phyloP scores from a whole-genome alignment of 2,113 vertebrate species.

The Plotosus lineatus region DNA sequence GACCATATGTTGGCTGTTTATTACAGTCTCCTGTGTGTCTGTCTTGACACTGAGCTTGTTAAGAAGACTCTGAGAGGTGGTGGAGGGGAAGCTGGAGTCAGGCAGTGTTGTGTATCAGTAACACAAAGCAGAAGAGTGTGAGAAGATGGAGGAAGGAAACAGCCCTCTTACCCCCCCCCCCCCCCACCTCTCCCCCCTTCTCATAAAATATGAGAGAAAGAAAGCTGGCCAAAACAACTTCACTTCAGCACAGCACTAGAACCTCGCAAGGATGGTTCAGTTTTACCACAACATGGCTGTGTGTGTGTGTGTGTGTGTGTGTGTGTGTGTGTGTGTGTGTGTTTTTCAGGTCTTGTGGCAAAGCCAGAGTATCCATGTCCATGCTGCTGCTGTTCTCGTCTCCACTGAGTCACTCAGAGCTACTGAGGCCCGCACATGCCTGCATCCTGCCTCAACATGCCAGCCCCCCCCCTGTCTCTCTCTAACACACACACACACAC shows the following conservation, averaged over 20 bases:
- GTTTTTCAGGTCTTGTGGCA: background rate
- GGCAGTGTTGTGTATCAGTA: conserved; percentile 3
- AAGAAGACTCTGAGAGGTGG: conserved; percentile 29
- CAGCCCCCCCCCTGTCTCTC: conserved; percentile 3
- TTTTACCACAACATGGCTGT: conserved; percentile 4
- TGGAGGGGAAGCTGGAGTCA: background rate
- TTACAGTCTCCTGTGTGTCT: conserved; percentile 54
- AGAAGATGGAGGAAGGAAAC: conserved; percentile 35
- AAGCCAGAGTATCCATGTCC: background rate
- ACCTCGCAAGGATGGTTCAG: background rate
- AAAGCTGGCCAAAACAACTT: background rate
- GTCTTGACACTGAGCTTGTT: conserved; percentile 31
- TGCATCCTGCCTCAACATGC: conserved; percentile 49
- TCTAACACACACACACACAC: background rate
- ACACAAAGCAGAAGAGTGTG: conserved; percentile 15
- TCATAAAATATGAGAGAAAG: background rate
- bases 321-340: background rate
- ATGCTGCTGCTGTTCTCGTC: background rate
- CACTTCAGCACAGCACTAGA: background rate
- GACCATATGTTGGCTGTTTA: conserved; percentile 73
- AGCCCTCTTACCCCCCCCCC: background rate
- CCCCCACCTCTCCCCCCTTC: background rate
- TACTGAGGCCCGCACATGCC: conserved; percentile 25
- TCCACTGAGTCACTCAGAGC: conserved; percentile 24
- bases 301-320: background rate